These are phyloP conservation scores for Circaetus cinerascens DNA, from an alignment of 2,113 vertebrate species.

Conservation along the genomic window DNA sequence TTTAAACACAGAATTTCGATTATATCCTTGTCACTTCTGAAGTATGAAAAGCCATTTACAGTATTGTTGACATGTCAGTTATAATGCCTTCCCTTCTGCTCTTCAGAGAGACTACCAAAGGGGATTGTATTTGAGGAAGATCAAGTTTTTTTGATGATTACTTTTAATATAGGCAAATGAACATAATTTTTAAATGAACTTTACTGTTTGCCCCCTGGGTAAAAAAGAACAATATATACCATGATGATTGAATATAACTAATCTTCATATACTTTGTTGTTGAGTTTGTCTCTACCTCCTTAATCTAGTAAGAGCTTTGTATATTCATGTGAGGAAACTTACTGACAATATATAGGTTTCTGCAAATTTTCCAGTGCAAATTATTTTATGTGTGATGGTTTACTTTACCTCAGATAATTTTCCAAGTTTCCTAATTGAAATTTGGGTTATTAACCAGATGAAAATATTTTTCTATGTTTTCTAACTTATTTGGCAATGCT, in stretches of 20 bases:
- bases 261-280: not conserved
- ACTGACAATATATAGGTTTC: not conserved
- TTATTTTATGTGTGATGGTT: not conserved
- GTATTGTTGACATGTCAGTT: not conserved
- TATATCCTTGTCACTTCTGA: constrained; percentile 22
- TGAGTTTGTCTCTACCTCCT: not conserved
- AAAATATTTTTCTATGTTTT: not conserved
- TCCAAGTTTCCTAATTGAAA: not conserved
- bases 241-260: not conserved
- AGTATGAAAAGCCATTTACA: not conserved
- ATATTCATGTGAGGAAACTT: not conserved
- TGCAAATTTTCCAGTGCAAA: not conserved
- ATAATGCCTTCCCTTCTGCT: not conserved
- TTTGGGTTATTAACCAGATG: not conserved
- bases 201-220: not conserved
- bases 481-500: not conserved
- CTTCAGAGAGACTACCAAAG: not conserved
- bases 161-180: not conserved
- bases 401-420: not conserved
- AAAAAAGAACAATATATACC: not conserved
- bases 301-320: not conserved
- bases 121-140: not conserved
- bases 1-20: constrained; percentile 27
- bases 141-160: not conserved
- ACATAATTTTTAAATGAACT: not conserved